Evolutionary conservation across 2,113 vertebrate genomes (phyloP).

Genomic region (Archilochus colubris): DNA sequence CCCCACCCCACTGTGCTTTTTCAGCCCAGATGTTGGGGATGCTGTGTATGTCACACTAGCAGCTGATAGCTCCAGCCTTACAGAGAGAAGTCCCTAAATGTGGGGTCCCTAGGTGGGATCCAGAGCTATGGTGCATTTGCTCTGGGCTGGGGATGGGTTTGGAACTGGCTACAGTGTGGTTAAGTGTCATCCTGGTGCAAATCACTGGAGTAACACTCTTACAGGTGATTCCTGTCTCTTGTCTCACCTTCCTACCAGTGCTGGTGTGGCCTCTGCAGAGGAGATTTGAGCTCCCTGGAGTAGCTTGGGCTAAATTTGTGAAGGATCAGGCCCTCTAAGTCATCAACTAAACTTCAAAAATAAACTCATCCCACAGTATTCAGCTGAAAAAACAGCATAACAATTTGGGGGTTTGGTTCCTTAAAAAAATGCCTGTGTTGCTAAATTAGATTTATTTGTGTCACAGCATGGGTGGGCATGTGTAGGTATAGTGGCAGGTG

Average conservation of each 20-base stretch:
- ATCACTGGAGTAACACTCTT: neutral
- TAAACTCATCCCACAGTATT: neutral
- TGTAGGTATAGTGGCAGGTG: neutral
- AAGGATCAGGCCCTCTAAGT: neutral
- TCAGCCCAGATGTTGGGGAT: neutral
- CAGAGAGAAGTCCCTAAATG: fast-evolving
- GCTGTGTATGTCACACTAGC: neutral
- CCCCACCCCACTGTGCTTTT: neutral
- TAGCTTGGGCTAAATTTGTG: neutral
- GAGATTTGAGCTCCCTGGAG: neutral
- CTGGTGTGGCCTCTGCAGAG: neutral
- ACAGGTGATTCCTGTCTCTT: neutral
- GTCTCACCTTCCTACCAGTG: neutral
- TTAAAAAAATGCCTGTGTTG: neutral
- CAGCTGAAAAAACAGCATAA: neutral
- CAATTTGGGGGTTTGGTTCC: too few relatives aligned
- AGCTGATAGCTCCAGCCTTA: neutral
- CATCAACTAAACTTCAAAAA: neutral
- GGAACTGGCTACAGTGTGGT: neutral
- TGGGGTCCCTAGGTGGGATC: neutral
- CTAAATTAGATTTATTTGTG: neutral
- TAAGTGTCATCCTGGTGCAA: neutral
- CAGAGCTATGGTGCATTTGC: neutral
- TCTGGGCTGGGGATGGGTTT: neutral
- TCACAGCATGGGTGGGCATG: neutral